Evolutionary conservation across 1,140 invertebrate species (phyloP).

Genomic region (Diorhabda carinulata): DNA sequence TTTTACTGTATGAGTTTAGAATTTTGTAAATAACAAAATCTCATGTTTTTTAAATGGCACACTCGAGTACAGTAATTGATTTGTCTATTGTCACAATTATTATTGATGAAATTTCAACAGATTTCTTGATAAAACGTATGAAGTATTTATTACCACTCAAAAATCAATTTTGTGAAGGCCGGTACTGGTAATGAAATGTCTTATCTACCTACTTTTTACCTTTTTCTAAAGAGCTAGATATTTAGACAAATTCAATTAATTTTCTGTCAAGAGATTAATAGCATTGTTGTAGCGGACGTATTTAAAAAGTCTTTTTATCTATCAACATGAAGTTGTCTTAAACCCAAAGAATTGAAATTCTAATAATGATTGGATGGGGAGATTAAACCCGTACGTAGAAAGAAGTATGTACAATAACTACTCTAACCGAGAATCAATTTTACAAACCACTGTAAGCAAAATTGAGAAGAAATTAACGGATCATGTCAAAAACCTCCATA

Average conservation of each 20-base stretch:
- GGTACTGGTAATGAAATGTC: neutral
- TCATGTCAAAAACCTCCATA: slow-evolving; percentile 10
- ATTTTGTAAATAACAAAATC: no score
- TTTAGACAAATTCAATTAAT: neutral
- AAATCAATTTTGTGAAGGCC: neutral
- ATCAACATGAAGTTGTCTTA: slow-evolving; percentile 17
- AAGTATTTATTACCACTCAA: neutral
- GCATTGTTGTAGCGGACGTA: no score
- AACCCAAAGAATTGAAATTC: slow-evolving; percentile 35
- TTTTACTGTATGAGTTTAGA: no score
- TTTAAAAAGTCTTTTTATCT: neutral
- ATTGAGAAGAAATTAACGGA: slow-evolving; percentile 12
- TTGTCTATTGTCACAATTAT: neutral
- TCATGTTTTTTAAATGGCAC: no score
- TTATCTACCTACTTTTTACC: neutral
- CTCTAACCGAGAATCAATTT: slow-evolving; percentile 11
- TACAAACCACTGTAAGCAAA: slow-evolving; percentile 10
- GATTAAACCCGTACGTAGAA: slow-evolving; percentile 15
- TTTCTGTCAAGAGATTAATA: no score
- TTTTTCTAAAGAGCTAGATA: neutral
- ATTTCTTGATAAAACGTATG: neutral
- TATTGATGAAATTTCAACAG: neutral
- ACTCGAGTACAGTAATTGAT: neutral
- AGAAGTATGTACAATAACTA: slow-evolving; percentile 19
- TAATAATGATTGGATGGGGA: slow-evolving; percentile 23